A percentile compares a stretch with the other conserved stretches of the same genome.
phyloP scores from a whole-genome alignment of 2,797 vertebrate species.

The Labeo calbasu region DNA sequence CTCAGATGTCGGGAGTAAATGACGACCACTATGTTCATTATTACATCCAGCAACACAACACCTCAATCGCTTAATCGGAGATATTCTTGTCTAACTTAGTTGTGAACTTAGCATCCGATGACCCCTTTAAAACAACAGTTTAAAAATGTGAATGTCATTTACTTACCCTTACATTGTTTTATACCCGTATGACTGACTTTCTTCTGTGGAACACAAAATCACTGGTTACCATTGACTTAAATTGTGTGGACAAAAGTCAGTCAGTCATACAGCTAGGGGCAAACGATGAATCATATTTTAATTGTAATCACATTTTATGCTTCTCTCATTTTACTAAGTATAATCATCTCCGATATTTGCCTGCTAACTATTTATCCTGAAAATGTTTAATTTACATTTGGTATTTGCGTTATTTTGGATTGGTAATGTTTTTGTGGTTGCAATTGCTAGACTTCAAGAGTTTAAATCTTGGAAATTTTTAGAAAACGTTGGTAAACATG shows the following conservation, averaged over 20 bases:
- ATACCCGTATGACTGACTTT: neutral
- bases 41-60: too few species aligned
- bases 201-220: neutral
- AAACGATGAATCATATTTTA: neutral
- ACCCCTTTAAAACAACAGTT: neutral
- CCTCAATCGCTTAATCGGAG: too few species aligned
- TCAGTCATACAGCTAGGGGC: too few species aligned
- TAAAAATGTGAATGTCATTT: neutral
- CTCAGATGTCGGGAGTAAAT: too few species aligned
- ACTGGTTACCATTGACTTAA: neutral
- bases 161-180: neutral
- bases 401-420: too few species aligned
- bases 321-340: neutral
- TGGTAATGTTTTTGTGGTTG: neutral
- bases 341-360: neutral
- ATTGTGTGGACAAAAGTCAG: neutral
- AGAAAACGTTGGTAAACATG: neutral
- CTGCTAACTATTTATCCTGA: too few species aligned
- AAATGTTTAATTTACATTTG: too few species aligned
- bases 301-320: neutral
- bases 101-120: too few species aligned
- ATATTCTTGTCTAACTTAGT: too few species aligned
- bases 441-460: neutral
- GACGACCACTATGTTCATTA: too few species aligned
- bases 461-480: too few species aligned